Evolutionary conservation across 2,113 vertebrate genomes (phyloP).

Genomic region (Oceanodroma tethys): DNA sequence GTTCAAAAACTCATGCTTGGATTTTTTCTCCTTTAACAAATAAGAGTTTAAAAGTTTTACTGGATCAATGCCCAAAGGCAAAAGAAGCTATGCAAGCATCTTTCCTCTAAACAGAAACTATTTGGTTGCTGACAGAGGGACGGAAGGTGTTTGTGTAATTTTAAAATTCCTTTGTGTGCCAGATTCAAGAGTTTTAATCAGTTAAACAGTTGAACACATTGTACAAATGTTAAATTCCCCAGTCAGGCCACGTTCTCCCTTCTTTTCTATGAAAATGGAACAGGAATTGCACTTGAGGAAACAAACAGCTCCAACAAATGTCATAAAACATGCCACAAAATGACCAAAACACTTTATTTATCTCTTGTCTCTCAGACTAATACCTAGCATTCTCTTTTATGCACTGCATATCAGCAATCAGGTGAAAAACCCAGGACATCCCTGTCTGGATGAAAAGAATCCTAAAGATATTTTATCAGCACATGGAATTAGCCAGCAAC

Average conservation of each 20-base stretch:
- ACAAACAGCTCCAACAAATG: background rate
- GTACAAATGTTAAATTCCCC: background rate
- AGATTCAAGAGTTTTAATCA: background rate
- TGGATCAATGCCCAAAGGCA: background rate
- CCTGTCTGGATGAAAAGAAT: background rate
- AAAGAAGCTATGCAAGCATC: background rate
- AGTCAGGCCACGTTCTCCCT: background rate
- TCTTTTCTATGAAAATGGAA: background rate
- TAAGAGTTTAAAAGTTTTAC: background rate
- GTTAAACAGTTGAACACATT: background rate
- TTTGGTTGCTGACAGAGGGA: background rate
- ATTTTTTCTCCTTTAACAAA: background rate
- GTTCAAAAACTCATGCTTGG: background rate
- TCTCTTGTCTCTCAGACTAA: background rate
- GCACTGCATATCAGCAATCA: background rate
- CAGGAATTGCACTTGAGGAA: background rate
- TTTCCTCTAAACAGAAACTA: constrained; percentile 3
- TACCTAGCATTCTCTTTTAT: background rate
- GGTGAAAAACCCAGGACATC: background rate
- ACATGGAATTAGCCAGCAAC: background rate
- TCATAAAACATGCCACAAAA: background rate
- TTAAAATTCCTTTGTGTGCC: background rate
- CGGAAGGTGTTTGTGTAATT: background rate
- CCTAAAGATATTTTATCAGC: background rate
- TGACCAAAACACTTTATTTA: background rate